Conservation (phyloP, 2,797 vertebrate species). For the Miichthys miiuy region DNA sequence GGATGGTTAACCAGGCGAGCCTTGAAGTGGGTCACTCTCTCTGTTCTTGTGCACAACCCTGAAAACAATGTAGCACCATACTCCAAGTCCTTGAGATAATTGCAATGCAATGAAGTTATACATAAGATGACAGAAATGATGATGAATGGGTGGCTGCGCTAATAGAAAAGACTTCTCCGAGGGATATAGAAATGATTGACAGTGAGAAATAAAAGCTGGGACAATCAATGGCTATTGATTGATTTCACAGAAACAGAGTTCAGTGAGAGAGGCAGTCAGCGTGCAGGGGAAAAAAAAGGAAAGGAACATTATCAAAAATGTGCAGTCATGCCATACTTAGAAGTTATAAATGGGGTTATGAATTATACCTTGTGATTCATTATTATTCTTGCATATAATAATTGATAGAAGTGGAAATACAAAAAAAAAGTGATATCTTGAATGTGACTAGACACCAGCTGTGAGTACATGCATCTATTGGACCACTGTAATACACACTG, state of each 20-base stretch:
- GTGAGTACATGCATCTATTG: conserved; percentile 4
- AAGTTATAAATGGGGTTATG: conserved; percentile 51
- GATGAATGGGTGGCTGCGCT: conserved; percentile 73
- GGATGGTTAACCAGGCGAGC: conserved; percentile 40
- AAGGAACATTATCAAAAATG: conserved; percentile 50
- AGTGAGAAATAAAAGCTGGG: conserved; percentile 70
- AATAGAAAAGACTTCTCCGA: conserved; percentile 72
- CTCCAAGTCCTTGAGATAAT: conserved; percentile 59
- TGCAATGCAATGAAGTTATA: conserved; percentile 59
- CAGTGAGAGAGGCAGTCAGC: conserved; percentile 37
- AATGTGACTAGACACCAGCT: conserved; percentile 28
- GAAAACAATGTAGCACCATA: conserved; percentile 30
- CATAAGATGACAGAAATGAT: conserved; percentile 75
- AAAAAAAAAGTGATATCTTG: conserved; percentile 13
- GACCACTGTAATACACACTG: background rate
- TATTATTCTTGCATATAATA: conserved; percentile 25
- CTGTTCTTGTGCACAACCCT: conserved; percentile 50
- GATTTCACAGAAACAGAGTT: conserved; percentile 68
- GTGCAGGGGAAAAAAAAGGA: background rate
- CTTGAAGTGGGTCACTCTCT: conserved; percentile 49
- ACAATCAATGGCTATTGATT: conserved; percentile 77
- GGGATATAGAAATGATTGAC: conserved; percentile 64
- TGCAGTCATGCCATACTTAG: conserved; percentile 49
- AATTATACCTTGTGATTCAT: conserved; percentile 60
- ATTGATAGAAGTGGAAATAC: conserved; percentile 11